Conservation (phyloP, 2,113 vertebrate species). For the Riparia riparia region DNA sequence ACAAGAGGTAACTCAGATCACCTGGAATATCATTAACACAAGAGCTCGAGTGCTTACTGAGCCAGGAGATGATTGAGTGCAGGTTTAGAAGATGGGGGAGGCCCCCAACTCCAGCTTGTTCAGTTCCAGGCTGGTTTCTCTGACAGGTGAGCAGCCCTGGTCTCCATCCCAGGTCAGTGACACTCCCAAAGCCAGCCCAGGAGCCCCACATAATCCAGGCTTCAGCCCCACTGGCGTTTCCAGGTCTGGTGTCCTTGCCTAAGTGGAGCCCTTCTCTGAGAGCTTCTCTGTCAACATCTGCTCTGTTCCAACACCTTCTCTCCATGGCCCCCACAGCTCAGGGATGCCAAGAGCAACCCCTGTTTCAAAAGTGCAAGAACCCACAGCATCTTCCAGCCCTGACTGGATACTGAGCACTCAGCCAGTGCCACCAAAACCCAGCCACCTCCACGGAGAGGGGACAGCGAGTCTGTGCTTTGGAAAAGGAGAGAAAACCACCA, state of each 20-base stretch:
- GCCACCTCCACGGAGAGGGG: accelerated
- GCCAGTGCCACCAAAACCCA: neutral
- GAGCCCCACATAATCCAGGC: neutral
- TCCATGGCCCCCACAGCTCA: neutral
- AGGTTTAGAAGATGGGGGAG: neutral
- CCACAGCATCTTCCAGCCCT: neutral
- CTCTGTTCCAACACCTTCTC: neutral
- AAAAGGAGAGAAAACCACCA: neutral
- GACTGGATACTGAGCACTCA: neutral
- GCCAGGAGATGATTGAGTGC: neutral
- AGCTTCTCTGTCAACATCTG: neutral
- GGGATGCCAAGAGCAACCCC: neutral
- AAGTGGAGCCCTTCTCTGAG: neutral
- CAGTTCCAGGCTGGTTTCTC: neutral
- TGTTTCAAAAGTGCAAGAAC: neutral
- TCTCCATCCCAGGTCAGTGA: accelerated
- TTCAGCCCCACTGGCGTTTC: neutral
- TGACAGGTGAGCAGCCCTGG: neutral
- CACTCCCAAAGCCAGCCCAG: neutral
- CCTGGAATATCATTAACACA: accelerated
- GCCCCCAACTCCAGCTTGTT: neutral
- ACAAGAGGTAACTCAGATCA: neutral
- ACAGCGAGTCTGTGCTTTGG: neutral
- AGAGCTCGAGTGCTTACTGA: neutral
- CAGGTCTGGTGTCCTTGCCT: neutral